A percentile compares a stretch with the other conserved stretches of the same genome.
phyloP scores from a whole-genome alignment of 2,888 invertebrate species.

The Drosophila sordidula region DNA sequence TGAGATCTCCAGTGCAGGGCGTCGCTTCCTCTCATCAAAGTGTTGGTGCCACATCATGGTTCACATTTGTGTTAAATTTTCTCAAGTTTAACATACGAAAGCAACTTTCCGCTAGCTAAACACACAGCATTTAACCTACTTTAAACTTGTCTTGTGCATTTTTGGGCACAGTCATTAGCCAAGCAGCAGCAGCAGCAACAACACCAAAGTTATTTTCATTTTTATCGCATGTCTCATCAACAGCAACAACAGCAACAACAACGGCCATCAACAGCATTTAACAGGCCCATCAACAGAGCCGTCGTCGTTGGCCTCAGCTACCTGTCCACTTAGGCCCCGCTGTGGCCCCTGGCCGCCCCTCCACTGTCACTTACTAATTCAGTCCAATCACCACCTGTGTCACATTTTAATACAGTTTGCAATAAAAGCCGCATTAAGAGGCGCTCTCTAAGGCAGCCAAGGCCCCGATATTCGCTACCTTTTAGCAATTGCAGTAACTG shows the following conservation, averaged over 20 bases:
- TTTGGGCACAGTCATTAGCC: slow-evolving; percentile 74
- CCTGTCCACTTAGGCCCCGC: slow-evolving; percentile 24
- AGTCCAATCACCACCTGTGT: slow-evolving; percentile 69
- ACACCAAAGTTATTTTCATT: slow-evolving; percentile 41
- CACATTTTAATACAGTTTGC: slow-evolving; percentile 74
- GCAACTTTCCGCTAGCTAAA: slow-evolving; percentile 36
- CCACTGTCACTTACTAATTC: slow-evolving; percentile 35
- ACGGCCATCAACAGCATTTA: slow-evolving; percentile 77
- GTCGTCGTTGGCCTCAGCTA: slow-evolving; percentile 39
- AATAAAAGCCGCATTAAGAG: slow-evolving; percentile 52
- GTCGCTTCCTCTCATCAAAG: slow-evolving; percentile 1
- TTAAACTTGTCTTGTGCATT: slow-evolving; percentile 74
- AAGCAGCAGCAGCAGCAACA: slow-evolving; percentile 44
- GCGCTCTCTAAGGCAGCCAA: slow-evolving; percentile 28
- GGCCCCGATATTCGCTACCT: slow-evolving; percentile 18
- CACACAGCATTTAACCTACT: slow-evolving; percentile 68
- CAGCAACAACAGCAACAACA: slow-evolving; percentile 17
- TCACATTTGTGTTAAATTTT: slow-evolving; percentile 33
- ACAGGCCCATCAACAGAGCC: slow-evolving; percentile 73
- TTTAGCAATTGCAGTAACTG: slow-evolving; percentile 13
- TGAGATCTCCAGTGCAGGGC: slow-evolving; percentile 11
- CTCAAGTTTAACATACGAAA: slow-evolving; percentile 39
- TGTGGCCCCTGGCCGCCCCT: background rate
- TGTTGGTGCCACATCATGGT: background rate
- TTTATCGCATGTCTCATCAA: slow-evolving; percentile 73